Base-by-base conservation (phyloP, 2,113 vertebrate species). In the Scophthalmus maximus region DNA sequence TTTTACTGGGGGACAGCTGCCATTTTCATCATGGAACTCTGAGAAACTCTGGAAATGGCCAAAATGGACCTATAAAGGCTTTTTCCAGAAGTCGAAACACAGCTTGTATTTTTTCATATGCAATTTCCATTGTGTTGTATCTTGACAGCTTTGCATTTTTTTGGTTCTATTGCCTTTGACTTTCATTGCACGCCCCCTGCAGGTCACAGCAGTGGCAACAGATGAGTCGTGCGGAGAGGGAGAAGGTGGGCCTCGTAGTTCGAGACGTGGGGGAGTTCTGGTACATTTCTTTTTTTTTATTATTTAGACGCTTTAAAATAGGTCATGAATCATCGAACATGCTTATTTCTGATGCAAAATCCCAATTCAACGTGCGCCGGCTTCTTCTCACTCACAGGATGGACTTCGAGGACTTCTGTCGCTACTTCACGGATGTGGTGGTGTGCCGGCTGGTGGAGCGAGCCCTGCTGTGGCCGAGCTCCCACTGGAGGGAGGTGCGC, bases 211-310 rank as follows among this genome's bases (percentile, higher is more conserved):
- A 94, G 76, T 95, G 94, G 94, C 89, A 93, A 56, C 89, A 90
- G 79, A 73, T 94, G 66, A 87, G 90, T 34, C 93, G 91, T 0
- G 59, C 78, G 17, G 92, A 94, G 49, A 91, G 86, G 51, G 93
- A 95, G 67, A 94, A 93, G 81, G 90, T 92, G 88, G 94, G 94
- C 1, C 91, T 95, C 6, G 29, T 85, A 25, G 91, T 94, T 61
- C 84, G 90, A 7, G 94, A 95, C 18, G 92, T 95, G 0, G 95
- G 93, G 25, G 95, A 95, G 51, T 95, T 95, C 85, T 95, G 94
- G 95, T 95, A 88, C 38, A 2, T 25, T 30, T 34, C 1, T 22
- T 26, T 34, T 34, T 42, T 26, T 25, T 34, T 59, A 29, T 15
- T 29, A 7, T 47, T 1, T 50, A 55, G n/a, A 30, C 8, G 1